A percentile compares a stretch with the other conserved stretches of the same genome.
Conservation (phyloP, 2,797 vertebrate genomes). For the Phaenicophaeus curvirostris region DNA sequence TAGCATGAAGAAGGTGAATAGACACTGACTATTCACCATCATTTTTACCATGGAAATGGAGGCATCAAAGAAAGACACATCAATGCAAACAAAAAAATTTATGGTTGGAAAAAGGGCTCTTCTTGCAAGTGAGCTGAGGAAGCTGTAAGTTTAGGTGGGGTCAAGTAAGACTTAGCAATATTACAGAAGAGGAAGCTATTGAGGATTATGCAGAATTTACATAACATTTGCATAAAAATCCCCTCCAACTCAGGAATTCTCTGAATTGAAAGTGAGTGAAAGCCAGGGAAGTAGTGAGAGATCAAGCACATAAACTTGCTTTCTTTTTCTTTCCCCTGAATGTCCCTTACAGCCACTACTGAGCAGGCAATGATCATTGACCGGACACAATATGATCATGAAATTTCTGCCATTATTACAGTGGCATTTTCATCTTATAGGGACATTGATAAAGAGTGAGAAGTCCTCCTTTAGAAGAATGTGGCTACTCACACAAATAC, state of each 20-base stretch:
- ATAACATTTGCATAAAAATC: not conserved
- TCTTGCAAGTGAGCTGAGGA: not conserved
- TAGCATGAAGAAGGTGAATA: not conserved
- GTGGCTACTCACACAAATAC: not conserved
- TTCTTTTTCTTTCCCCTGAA: not conserved
- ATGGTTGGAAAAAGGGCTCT: not conserved
- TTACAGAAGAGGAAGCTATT: not conserved
- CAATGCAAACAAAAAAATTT: not conserved
- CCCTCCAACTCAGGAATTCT: not conserved
- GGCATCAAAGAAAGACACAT: not conserved
- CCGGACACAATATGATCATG: rapidly evolving
- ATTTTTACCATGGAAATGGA: not conserved
- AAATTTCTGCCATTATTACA: not conserved
- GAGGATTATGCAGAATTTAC: not conserved
- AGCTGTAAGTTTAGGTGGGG: not conserved
- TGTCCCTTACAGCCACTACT: not conserved
- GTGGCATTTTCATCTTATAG: rapidly evolving
- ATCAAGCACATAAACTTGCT: not conserved
- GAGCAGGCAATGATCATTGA: not conserved
- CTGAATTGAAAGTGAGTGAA: not conserved
- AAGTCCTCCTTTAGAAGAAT: not conserved
- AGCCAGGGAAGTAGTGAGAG: not conserved
- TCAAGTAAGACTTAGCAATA: not conserved
- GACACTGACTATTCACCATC: not conserved
- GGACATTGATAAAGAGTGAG: not conserved